phyloP scores from a whole-genome alignment of 2,797 vertebrate genomes.

The Eurystomus glaucurus region DNA sequence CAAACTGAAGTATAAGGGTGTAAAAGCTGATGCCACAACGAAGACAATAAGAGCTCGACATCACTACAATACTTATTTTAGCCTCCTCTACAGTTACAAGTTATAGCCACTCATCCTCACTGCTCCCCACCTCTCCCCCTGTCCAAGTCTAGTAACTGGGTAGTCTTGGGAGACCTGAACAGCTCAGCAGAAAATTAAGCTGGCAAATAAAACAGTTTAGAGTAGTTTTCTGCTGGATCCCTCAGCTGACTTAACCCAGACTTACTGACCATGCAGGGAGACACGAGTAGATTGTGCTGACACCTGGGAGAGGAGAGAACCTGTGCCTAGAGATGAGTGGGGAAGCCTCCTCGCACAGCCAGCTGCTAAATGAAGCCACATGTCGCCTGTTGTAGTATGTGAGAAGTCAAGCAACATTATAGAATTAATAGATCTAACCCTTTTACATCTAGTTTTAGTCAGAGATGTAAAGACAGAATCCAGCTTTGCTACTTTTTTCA shows the following conservation, averaged over 20 bases:
- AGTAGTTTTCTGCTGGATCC: not conserved
- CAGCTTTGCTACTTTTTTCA: not conserved
- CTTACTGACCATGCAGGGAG: not conserved
- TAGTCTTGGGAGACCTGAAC: not conserved
- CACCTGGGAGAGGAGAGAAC: not conserved
- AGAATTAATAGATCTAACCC: not conserved
- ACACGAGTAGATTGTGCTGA: not conserved
- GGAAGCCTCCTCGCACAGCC: not conserved
- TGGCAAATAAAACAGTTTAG: not conserved
- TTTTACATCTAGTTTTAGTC: not conserved
- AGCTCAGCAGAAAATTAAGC: not conserved
- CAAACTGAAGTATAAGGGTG: not conserved
- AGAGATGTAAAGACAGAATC: not conserved
- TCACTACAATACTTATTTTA: not conserved
- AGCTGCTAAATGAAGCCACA: not conserved
- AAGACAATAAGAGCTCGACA: not conserved
- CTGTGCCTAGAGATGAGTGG: not conserved
- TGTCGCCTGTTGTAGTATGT: not conserved
- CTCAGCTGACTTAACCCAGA: not conserved
- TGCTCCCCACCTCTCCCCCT: rapidly evolving
- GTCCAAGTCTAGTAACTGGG: not conserved
- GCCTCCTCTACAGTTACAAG: not conserved
- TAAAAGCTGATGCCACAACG: not conserved
- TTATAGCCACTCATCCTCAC: not conserved
- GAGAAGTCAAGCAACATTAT: not conserved